Conservation (phyloP, 2,797 vertebrate genomes). For the Crypturellus tataupa region DNA sequence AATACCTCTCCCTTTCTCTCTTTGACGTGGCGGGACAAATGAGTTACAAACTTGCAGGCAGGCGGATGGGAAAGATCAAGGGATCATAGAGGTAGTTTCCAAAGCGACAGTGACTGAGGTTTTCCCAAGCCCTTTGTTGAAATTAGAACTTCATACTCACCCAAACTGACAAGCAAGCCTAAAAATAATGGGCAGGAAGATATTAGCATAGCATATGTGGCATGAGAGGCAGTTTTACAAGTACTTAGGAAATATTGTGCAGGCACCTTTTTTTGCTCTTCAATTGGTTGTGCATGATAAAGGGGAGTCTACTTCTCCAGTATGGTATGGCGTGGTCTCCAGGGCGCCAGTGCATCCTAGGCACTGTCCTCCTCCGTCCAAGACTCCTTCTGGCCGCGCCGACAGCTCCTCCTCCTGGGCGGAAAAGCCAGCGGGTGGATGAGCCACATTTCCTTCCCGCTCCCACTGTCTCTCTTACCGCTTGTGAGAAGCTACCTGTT, state of each 20-base stretch:
- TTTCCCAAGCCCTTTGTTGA: not conserved
- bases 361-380: not conserved
- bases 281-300: not conserved
- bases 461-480: not conserved
- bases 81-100: not conserved
- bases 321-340: not conserved
- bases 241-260: not conserved
- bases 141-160: not conserved
- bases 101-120: accelerated
- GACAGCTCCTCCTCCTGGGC: not conserved
- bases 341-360: not conserved
- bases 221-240: not conserved
- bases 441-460: accelerated
- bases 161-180: not conserved
- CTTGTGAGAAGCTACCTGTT: not conserved
- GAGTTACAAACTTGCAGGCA: accelerated
- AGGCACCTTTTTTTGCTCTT: not conserved
- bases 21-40: not conserved
- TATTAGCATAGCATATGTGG: not conserved
- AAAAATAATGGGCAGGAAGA: not conserved
- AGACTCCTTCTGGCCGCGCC: not conserved
- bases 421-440: not conserved
- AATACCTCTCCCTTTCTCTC: not conserved
- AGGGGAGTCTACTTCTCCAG: not conserved
- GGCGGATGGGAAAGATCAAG: accelerated